These are phyloP conservation scores for Coptodon bakossiorum DNA, from an alignment of 2,113 vertebrate species.

Conservation along the genomic window DNA sequence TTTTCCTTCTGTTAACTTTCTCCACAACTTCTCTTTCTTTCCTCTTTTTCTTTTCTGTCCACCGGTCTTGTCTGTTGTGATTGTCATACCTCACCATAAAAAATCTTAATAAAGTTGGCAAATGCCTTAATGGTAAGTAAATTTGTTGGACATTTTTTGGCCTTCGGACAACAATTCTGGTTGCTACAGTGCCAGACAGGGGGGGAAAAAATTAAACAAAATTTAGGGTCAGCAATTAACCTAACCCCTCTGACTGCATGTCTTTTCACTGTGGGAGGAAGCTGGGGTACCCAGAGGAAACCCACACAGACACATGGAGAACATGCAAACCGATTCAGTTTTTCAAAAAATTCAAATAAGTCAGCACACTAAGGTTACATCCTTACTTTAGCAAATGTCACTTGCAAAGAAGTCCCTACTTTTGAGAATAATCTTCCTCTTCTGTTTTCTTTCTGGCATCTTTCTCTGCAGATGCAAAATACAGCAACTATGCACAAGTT, in stretches of 20 bases:
- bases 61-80: background rate
- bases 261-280: background rate
- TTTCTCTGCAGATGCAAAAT: background rate
- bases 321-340: background rate
- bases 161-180: background rate
- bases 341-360: background rate
- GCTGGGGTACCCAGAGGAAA: background rate
- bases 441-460: background rate
- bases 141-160: background rate
- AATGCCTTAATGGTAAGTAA: background rate
- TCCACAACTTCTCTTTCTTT: background rate
- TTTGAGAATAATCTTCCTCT: background rate
- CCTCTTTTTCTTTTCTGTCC: background rate
- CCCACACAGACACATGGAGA: background rate
- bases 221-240: background rate
- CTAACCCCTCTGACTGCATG: background rate
- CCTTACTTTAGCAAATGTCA: background rate
- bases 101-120: background rate
- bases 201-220: rapidly evolving
- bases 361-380: background rate
- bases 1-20: background rate
- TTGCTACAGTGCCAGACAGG: background rate
- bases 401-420: background rate
- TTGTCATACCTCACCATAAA: background rate
- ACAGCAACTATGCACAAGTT: background rate